phyloP scores from a whole-genome alignment of 2,888 invertebrate genomes.

The Agrochola litura region DNA sequence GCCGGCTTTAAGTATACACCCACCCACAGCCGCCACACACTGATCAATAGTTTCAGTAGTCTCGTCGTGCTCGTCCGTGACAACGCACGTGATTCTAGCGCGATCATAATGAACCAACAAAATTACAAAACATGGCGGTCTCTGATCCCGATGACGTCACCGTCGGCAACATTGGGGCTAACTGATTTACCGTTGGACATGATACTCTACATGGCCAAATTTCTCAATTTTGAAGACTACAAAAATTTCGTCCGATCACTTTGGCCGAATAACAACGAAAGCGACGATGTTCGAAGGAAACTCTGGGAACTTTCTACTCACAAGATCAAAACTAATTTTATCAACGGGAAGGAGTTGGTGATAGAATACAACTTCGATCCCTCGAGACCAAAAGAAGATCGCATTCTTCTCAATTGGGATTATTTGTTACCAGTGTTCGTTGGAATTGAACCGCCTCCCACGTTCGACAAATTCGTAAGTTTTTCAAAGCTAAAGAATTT shows the following conservation, averaged over 20 bases:
- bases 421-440: not conserved
- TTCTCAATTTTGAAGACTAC: slow-evolving; percentile 17
- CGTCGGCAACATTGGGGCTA: not conserved
- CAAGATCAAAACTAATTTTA: not conserved
- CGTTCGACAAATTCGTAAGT: not conserved
- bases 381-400: slow-evolving; percentile 3
- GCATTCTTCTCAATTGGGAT: slow-evolving; percentile 11
- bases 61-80: slow-evolving; percentile 1
- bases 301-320: slow-evolving; percentile 24
- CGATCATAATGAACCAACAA: slow-evolving; percentile 11
- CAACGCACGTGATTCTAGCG: slow-evolving; percentile 1
- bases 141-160: slow-evolving; percentile 7
- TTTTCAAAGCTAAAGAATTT: slow-evolving; percentile 1
- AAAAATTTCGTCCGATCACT: slow-evolving; percentile 13
- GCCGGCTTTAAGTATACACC: too few species aligned
- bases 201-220: slow-evolving; percentile 11
- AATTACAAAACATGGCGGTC: not conserved
- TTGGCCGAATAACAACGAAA: slow-evolving; percentile 11
- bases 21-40: not conserved
- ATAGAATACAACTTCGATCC: slow-evolving; percentile 27
- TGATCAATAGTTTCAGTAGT: slow-evolving; percentile 14
- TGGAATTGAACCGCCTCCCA: not conserved
- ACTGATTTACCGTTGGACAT: slow-evolving; percentile 21
- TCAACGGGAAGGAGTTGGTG: slow-evolving; percentile 18
- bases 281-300: slow-evolving; percentile 13